A percentile compares a stretch with the other conserved stretches of the same genome.
These are phyloP conservation scores for Dolichopus griseipennis DNA, from an alignment of 2,888 invertebrate genomes.

Conservation along the genomic window DNA sequence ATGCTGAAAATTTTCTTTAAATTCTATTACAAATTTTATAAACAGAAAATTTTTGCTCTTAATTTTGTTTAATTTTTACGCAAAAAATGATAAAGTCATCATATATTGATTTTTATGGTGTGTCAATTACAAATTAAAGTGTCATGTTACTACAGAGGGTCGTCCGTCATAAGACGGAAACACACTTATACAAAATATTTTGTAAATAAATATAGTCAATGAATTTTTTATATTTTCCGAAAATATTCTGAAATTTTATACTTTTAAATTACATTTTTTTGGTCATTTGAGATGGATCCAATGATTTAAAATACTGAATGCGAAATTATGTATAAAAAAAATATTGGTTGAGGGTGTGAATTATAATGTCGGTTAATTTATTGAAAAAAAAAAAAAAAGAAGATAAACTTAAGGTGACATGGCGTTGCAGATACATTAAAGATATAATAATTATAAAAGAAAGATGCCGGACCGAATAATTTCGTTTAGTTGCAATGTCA, in stretches of 20 bases:
- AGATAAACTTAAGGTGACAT: neutral
- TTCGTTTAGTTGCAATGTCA: neutral
- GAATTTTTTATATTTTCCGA: neutral
- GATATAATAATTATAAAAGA: neutral
- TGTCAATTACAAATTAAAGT: slow-evolving; percentile 3
- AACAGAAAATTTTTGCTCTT: too few species aligned
- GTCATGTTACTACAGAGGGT: neutral
- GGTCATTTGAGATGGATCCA: slow-evolving; percentile 1
- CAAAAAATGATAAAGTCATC: neutral
- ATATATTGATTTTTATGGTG: slow-evolving; percentile 4
- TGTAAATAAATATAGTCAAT: neutral
- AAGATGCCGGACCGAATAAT: neutral
- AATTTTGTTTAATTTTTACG: neutral
- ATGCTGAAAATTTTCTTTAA: too few species aligned
- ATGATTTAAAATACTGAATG: neutral
- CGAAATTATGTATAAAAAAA: neutral
- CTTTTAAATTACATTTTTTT: neutral
- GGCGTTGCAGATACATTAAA: neutral
- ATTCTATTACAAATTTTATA: too few species aligned
- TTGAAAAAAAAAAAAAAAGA: neutral
- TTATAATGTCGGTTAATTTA: neutral
- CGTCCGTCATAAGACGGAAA: neutral
- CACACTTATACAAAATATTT: neutral
- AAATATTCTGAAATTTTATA: neutral
- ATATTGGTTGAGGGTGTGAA: neutral